These are phyloP conservation scores for Dicaeum eximium DNA, from an alignment of 2,113 vertebrate species.

Conservation along the genomic window DNA sequence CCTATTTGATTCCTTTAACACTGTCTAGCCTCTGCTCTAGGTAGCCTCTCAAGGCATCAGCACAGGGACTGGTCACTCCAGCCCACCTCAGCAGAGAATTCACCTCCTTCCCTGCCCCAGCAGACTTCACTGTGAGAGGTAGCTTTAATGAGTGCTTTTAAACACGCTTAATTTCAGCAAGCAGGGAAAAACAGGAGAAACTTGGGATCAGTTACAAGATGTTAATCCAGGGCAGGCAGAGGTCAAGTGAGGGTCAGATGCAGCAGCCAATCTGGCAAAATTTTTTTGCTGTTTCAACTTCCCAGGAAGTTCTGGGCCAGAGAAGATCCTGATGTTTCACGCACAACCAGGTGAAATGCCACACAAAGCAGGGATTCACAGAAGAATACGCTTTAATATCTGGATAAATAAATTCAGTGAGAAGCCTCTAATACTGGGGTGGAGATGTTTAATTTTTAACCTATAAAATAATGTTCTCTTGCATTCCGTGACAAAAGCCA, in stretches of 20 bases:
- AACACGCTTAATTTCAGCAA: neutral
- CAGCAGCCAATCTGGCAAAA: neutral
- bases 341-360: neutral
- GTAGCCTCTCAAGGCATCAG: neutral
- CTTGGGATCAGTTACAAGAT: neutral
- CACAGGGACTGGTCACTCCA: fast-evolving
- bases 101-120: neutral
- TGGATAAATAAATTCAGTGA: neutral
- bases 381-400: neutral
- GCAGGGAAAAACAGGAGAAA: neutral
- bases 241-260: neutral
- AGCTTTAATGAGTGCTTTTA: neutral
- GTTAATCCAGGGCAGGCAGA: neutral
- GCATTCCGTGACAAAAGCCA: slow-evolving; percentile 19
- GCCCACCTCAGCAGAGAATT: neutral
- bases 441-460: neutral
- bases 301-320: neutral
- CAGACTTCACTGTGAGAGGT: neutral
- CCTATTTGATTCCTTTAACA: neutral
- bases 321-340: neutral
- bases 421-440: neutral
- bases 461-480: neutral
- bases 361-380: neutral
- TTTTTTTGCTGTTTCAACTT: neutral
- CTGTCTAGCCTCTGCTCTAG: neutral